phyloP scores from a whole-genome alignment of 64 coral and sea anemone genomes.

The Trachythela sp. region DNA sequence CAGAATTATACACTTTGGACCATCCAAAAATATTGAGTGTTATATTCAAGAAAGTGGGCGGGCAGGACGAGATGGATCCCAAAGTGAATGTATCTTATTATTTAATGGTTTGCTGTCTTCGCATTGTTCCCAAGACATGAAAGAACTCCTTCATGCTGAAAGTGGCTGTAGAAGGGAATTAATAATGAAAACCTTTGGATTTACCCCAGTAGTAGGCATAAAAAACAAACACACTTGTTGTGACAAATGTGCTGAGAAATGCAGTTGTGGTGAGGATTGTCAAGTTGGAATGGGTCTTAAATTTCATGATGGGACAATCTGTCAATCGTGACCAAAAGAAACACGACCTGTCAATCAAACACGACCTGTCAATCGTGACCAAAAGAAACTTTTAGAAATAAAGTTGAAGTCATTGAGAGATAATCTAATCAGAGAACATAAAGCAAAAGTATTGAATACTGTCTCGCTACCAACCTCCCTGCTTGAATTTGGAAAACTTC shows the following conservation, averaged over 20 bases:
- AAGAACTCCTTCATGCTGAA: too few species aligned
- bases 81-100: neutral
- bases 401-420: neutral
- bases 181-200: neutral
- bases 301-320: neutral
- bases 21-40: neutral
- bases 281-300: neutral
- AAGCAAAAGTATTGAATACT: too few species aligned
- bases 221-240: neutral
- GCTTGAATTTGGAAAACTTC: neutral
- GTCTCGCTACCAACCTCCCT: neutral
- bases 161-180: neutral
- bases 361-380: neutral
- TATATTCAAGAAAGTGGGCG: slow-evolving; percentile 20
- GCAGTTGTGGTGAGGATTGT: neutral
- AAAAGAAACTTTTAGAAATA: neutral
- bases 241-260: neutral
- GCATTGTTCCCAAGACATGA: too few species aligned
- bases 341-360: neutral
- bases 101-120: neutral
- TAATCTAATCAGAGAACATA: neutral
- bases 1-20: slow-evolving; percentile 28
- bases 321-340: too few species aligned
- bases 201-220: neutral
- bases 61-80: neutral